phyloP scores from a whole-genome alignment of 2,888 invertebrate species.

The Chrysodeixis includens region DNA sequence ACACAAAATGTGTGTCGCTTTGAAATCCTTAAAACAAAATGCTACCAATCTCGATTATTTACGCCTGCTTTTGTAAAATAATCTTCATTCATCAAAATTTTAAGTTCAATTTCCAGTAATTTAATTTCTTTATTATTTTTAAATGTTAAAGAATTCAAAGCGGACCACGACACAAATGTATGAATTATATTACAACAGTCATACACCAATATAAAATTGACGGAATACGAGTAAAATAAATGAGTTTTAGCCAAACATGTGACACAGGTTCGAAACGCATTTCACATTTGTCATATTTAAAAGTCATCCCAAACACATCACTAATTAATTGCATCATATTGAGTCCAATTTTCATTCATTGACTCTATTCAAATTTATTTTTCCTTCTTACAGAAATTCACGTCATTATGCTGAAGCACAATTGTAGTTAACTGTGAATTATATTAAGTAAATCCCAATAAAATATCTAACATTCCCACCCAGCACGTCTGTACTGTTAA shows the following conservation, averaged over 20 bases:
- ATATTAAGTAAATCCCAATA: neutral
- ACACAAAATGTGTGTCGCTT: conserved; percentile 37
- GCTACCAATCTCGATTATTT: neutral
- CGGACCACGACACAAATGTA: conserved; percentile 28
- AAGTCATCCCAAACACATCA: neutral
- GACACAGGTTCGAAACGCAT: conserved; percentile 52
- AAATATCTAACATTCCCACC: neutral
- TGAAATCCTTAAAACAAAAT: conserved; percentile 7
- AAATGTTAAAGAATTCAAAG: conserved; percentile 19
- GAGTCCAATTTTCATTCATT: too few species aligned
- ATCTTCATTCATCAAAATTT: neutral
- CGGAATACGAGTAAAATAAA: conserved; percentile 45
- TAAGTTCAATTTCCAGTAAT: neutral
- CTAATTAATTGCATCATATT: too few species aligned
- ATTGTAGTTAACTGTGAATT: too few species aligned
- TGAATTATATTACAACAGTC: conserved; percentile 52
- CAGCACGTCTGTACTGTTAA: neutral
- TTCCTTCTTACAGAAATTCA: too few species aligned
- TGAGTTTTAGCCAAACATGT: conserved; percentile 31
- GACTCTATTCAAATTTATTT: too few species aligned
- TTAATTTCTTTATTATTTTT: neutral
- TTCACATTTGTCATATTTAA: neutral
- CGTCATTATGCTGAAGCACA: too few species aligned
- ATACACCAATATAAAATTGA: conserved; percentile 53
- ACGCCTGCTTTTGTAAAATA: neutral